Conservation (phyloP, 1,140 invertebrate species). For the Sinonovacula constricta region DNA sequence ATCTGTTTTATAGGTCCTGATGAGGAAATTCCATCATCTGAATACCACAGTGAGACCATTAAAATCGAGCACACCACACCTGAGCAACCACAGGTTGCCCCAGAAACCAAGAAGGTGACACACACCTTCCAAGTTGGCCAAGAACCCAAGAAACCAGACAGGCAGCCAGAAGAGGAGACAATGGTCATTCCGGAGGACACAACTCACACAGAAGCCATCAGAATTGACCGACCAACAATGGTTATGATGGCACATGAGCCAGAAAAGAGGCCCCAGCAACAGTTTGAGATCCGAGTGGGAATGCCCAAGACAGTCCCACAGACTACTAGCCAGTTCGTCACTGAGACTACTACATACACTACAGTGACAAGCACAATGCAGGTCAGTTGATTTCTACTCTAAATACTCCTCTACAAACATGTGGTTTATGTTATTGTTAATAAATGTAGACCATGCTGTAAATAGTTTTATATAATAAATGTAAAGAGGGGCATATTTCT, state of each 20-base stretch:
- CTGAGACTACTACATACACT: conserved; percentile 68
- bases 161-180: no score
- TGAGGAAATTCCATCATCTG: conserved; percentile 68
- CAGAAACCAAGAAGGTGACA: conserved; percentile 38
- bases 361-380: conserved; percentile 59
- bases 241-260: conserved; percentile 30
- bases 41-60: conserved; percentile 71
- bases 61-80: conserved; percentile 65
- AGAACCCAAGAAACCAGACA: conserved; percentile 5
- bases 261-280: not conserved
- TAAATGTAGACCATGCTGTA: no score
- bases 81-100: conserved; percentile 10
- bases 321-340: conserved; percentile 61
- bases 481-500: no score
- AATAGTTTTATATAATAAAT: no score
- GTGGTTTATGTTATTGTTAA: no score
- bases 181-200: conserved; percentile 57
- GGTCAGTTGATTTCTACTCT: conserved; percentile 10
- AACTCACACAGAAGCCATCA: conserved; percentile 58
- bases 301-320: conserved; percentile 49
- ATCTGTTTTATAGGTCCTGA: conserved; percentile 64
- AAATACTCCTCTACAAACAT: no score
- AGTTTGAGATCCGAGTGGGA: conserved; percentile 68
- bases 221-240: conserved; percentile 47
- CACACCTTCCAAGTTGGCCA: conserved; percentile 46